Evolutionary conservation across 1,140 invertebrate species (phyloP), one percentile per base, ranked within the genome.

Genomic region (Drosophila seguyi): DNA sequence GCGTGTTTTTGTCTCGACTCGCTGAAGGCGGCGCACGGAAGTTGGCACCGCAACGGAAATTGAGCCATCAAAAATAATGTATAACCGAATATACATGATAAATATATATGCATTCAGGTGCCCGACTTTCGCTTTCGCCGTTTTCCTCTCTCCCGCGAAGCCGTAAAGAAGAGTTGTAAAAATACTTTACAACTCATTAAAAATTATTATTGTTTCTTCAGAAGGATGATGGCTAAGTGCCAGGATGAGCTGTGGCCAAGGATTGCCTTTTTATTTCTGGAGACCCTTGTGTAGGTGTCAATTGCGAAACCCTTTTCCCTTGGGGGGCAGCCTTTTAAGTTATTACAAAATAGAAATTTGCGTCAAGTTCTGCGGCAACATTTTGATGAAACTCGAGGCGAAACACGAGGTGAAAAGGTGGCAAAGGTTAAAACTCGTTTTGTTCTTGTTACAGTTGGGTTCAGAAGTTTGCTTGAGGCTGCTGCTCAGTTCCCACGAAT

Each of bases 111-210:
- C 29, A 67, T 58, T 67, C 78, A 75, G 48, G 55, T 77, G 74
- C 77, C 61, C 74, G 63, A 45, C 82, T 74, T 81, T 75, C 59
- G 53, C 62, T 59, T 74, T 73, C 44, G 31, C 31, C 3, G 3
- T 31, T 31, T 13, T 6, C 7, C 7, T 29, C 8, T 10, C 20
- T 13, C 10, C 0, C 20, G 11, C 41, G 16, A 20, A 11, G 31
- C 66, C 27, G 44, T 59, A 20, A 59, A 41, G 39, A 53, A 39
- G 63, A 78, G 73, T 56, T 87, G 71, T 76, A 81, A 82, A 81
- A 63, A 72, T 75, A 42, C 81, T 90, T 85, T 85, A 90, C 74
- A 75, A 75, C 85, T 85, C 85, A 90, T 90, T 79, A 81, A 85
- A 81, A 90, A 83, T 88, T 71, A 84, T 90, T 84, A 72, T 81